Base-by-base conservation (phyloP, 2,888 invertebrate genomes). In the Clusia tigrina region DNA sequence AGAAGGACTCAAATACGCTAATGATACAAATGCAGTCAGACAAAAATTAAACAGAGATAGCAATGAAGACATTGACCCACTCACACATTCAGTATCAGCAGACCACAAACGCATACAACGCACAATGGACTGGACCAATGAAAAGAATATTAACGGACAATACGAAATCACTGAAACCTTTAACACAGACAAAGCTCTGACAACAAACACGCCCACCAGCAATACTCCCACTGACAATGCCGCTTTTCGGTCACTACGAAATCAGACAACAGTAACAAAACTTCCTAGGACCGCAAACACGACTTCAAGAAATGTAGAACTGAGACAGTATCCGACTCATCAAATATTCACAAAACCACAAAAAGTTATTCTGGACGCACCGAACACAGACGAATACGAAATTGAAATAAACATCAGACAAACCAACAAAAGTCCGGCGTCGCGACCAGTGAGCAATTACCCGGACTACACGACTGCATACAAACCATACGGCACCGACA, bases 331-430 rank as follows among this genome's bases (percentile, higher is more conserved):
- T 32, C 73, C 76, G 25, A 71, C 68, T 20, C 64, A 73, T 68
- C 78, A 78, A 2, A 65, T 68, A 2, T 76, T 80, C 38, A 71
- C 72, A 15, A 70, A 72, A 48, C 81, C 79, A 1, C 81, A 81
- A 42, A 81, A 82, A 63, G 73, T 83, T 10, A 64, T 80, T 18
- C 71, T 82, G 0, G 78, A 77, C 57, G 74, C 79, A 64, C 77
- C 78, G 0, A 75, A 74, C 37, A 64, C 78, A 1, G 78, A 81
- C 60, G 81, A 81, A 25, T 84, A 82, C 65, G 82, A 84, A 71
- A 84, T 84, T 32, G 84, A 84, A 71, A 84, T 84, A 5, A 84
- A 83, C 59, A 84, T 84, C 53, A 67, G 81, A 71, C 83, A 81
- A 64, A 78, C 81, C 2, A 81, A 81, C 61, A 78, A 78, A 60